Base-by-base conservation (phyloP, 2,888 invertebrate genomes). In the Polydrusus cervinus region DNA sequence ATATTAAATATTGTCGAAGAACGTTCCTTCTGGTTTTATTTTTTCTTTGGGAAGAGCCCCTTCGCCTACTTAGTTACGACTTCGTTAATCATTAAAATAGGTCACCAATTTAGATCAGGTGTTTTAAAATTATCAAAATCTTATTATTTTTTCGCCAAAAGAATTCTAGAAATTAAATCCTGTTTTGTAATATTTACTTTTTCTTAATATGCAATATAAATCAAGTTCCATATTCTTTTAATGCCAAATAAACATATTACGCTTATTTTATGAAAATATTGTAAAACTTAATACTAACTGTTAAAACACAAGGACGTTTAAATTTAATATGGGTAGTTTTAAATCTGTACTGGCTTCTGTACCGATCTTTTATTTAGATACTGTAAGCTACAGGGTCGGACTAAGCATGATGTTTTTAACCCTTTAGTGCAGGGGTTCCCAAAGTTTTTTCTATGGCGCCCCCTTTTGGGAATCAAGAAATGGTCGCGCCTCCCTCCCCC, bases 241-340 rank as follows among this genome's bases (percentile, higher is more conserved):
- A 55, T 34, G 13, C 55, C 34, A 14, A 34, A 55, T 55, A 55
- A 55, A 55, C 34, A 55, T 6, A 55, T 55, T 55, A 55, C 30
- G 55, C 34, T n/a, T 34, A 30, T 53, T 25, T n/a, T 53, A 53
- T n/a, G 18, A 55, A 34, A 34, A 55, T 55, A 3, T 55, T 14
- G 53, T 53, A 53, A 53, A 53, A 53, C 34, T 34, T 55, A 55
- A 55, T 55, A 13, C 55, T 34, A 55, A 20, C 34, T 34, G n/a
- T 14, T n/a, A 34, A 14, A 55, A 55, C 14, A 34, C 55, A 34
- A 55, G 55, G 55, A 14, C 55, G 14, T 30, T 30, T 34, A 53
- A 53, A 25, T 25, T 51, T 51, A 51, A 18, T 51, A 18, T 53
- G 53, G 18, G 10, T n/a, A 20, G 18, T 20, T 51, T 51, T 51